Base-by-base conservation (phyloP, 2,113 vertebrate genomes). In the Protomyctophum bolini region DNA sequence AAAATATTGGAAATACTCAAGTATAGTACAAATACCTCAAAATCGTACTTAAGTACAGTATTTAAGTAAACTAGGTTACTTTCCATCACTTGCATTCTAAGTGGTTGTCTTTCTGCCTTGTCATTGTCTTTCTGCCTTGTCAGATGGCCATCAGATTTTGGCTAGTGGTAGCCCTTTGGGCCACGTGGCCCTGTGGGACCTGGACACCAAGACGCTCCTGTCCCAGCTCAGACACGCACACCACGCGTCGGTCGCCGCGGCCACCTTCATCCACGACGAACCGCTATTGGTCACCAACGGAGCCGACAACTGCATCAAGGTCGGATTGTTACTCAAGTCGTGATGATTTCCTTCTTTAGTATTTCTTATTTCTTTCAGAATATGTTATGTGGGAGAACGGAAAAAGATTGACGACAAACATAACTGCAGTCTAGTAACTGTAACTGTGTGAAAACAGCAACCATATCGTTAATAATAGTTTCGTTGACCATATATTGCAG, bases 171-270 rank as follows among this genome's bases (percentile, higher is more conserved):
- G 96, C 78, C 95, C 96, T 2, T 55, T 95, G 86, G 98, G 98
- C 41, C 97, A 99, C 88, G 93, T 99, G 84, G 97, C 94, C 63
- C 92, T 99, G 58, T 99, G 98, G 98, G 96, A 99, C 82, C 84
- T 99, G 50, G 96, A 97, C 72, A 95, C 95, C 11, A 94, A 91
- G 69, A 98, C 96, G 76, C 77, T 98, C 45, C 82, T 94, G 54
- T 90, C 88, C 88, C 98, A 99, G 55, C 96, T 97, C 92, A 93
- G 95, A 89, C 88, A 94, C 50, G 93, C 93, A 54, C 98, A 99
- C 89, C 91, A 88, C 63, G 96, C 96, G 45, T 94, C 96, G 9
- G 63, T 98, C 62, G 95, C 96, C 6, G 95, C 93, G 0, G 91
- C 97, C 70, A 96, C 96, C 0, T 99, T 98, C 88, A 89, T 99